A percentile compares a stretch with the other conserved stretches of the same genome.
These are phyloP conservation scores for Drosophila prolongata DNA, from an alignment of 2,888 invertebrate species.

Conservation along the genomic window DNA sequence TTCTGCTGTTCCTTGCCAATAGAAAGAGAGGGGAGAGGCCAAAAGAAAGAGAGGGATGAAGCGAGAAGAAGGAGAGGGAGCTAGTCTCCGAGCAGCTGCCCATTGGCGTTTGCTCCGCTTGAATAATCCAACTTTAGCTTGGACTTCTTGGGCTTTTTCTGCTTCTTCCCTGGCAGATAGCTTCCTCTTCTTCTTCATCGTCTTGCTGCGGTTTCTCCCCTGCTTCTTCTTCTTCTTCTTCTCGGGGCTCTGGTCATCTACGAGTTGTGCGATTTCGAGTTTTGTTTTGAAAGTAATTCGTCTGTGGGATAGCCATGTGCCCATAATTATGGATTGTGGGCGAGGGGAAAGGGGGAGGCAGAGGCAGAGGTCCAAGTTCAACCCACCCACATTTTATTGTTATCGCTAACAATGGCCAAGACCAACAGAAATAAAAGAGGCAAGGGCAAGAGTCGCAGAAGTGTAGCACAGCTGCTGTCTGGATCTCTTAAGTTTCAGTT, in stretches of 20 bases:
- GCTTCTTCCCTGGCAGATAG: slow-evolving; percentile 8
- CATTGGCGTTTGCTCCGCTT: slow-evolving; percentile 76
- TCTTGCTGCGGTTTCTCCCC: slow-evolving; percentile 18
- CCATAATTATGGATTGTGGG: slow-evolving; percentile 64
- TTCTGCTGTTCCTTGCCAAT: background rate
- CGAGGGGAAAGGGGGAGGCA: slow-evolving; percentile 31
- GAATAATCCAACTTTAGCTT: slow-evolving; percentile 58
- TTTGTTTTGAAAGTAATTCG: slow-evolving; percentile 76
- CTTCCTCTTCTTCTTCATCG: slow-evolving; percentile 1
- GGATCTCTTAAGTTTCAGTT: slow-evolving; percentile 2
- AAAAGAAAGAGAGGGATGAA: slow-evolving; percentile 30
- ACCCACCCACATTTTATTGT: slow-evolving; percentile 79
- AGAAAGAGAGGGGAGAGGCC: background rate
- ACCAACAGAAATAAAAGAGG: slow-evolving; percentile 15
- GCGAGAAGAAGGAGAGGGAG: slow-evolving; percentile 4
- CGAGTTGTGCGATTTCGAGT: slow-evolving; percentile 48
- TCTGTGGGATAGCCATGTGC: slow-evolving; percentile 50
- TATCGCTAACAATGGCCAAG: slow-evolving; percentile 72
- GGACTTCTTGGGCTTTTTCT: slow-evolving; percentile 45
- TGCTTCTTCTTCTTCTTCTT: slow-evolving; percentile 44
- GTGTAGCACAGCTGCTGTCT: slow-evolving; percentile 66
- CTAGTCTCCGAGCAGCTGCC: slow-evolving; percentile 61
- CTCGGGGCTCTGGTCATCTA: slow-evolving; percentile 15
- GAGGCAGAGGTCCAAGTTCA: slow-evolving; percentile 75
- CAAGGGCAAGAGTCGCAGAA: slow-evolving; percentile 18